Base-by-base conservation (phyloP, 2,113 vertebrate genomes). In the Penelope pileata region DNA sequence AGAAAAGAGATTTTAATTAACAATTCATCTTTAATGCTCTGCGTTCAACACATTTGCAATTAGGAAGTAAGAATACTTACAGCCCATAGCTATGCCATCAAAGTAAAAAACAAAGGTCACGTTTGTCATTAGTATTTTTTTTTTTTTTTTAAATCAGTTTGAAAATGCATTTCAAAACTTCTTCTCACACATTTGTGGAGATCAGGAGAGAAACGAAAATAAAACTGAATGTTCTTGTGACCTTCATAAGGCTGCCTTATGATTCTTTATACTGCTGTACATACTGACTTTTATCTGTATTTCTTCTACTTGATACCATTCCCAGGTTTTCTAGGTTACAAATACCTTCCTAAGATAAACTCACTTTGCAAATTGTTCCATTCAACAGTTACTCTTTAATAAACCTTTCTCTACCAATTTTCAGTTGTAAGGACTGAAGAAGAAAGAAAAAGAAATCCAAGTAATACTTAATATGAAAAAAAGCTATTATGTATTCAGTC, bases 1-100 rank as follows among this genome's bases (percentile, higher is more conserved):
- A 0, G 43, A 50, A 96, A 95, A 86, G 69, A 84, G 73, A 59
- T 91, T 96, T 96, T 93, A 95, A 95, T 94, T 94, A 93, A 94
- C 34, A 4, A 73, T 92, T 94, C 90, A 90, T 93, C 83, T 93
- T 72, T 68, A 70, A 80, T 16, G 17, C 36, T 51, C 48, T 53
- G 27, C 54, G 38, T 53, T 40, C 30, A 51, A 43, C 76, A 95
- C 83, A 86, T 97, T 84, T 73, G 86, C 95, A 97, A 96, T 96
- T 95, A 96, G 66, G 32, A 88, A 94, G 62, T 51, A 38, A 93
- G 91, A 97, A 91, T 58, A 91, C 64, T 91, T 83, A 74, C n/a
- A 91, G 70, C 84, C 78, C 78, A 89, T 27, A 96, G 90, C 73
- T 92, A 91, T 2, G 7, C 70, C 87, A 79, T 47, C 51, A 82